A percentile compares a stretch with the other conserved stretches of the same genome.
These are phyloP conservation scores for Mus minutoides DNA, from an alignment of 2,797 vertebrate genomes.

Conservation along the genomic window DNA sequence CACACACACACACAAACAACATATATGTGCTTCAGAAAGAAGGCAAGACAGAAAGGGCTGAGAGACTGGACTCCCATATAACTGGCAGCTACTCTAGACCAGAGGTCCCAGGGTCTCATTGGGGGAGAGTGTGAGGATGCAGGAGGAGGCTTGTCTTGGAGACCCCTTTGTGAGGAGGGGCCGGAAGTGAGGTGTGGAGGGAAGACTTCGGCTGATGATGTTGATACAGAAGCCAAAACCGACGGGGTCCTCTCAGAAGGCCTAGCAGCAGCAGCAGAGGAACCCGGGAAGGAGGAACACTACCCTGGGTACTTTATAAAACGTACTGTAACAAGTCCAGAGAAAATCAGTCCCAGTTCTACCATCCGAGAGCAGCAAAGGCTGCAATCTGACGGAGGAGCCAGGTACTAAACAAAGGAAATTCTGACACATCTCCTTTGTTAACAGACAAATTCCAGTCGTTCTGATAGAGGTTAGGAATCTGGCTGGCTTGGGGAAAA, in stretches of 20 bases:
- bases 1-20: no score
- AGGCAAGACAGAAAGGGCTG: not conserved
- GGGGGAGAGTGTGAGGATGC: not conserved
- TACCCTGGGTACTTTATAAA: not conserved
- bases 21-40: not conserved
- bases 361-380: not conserved
- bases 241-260: not conserved
- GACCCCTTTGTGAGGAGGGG: not conserved
- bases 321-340: not conserved
- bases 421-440: not conserved
- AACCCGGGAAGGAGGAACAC: not conserved
- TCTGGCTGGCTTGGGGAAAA: not conserved
- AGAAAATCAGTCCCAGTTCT: not conserved
- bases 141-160: not conserved
- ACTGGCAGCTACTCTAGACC: not conserved
- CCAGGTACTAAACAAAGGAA: not conserved
- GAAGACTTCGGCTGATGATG: not conserved
- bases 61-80: not conserved
- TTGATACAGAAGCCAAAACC: not conserved
- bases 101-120: accelerated
- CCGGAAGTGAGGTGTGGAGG: not conserved
- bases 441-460: not conserved
- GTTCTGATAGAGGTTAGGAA: not conserved
- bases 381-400: not conserved
- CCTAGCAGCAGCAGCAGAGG: accelerated